Base-by-base conservation (phyloP, 2,797 vertebrate species). In the Syndactyla subalaris region DNA sequence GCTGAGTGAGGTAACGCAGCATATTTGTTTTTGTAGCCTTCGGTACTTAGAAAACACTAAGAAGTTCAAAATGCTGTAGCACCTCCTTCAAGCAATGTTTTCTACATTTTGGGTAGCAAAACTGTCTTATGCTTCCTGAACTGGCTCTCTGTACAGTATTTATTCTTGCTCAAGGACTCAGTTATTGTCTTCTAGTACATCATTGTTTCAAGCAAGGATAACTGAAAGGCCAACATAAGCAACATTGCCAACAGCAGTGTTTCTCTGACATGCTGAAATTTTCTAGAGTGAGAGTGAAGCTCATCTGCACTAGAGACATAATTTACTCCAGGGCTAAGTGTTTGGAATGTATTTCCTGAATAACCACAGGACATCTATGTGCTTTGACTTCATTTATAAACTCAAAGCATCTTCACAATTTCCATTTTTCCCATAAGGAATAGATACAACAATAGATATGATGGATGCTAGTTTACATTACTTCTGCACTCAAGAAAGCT, bases 231-330 rank as follows among this genome's bases (percentile, higher is more conserved):
- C 88, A 88, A 30, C 55, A 70, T 71, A 26, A 90, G 67, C 52
- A 79, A 57, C 0, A 1, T 12, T 73, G 83, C 74, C 77, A 95
- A 67, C 52, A 93, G 88, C 45, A 20, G 27, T 27, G 21, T 48
- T 92, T 73, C 73, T 94, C 52, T 67, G 77, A 91, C 62, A 79
- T 9, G 38, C 59, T 71, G 46, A 90, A 93, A 95, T 92, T 84
- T 88, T 93, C 74, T 86, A 57, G 7, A 39, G 51, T 15, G 45
- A 92, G 34, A 10, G 36, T 52, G 58, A 92, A 84, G 30, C 29
- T 88, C 67, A 36, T 90, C 83, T 84, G 73, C 59, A 51, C 71
- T 76, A 70, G 73, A 81, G 55, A 67, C 54, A 79, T 73, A 7
- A 46, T 89, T 90, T 90, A 90, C 76, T 94, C 80, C 51, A 73